A percentile compares a stretch with the other conserved stretches of the same genome.
phyloP scores from a whole-genome alignment of 92 coral and sea anemone genomes.

The Micromussa lordhowensis region DNA sequence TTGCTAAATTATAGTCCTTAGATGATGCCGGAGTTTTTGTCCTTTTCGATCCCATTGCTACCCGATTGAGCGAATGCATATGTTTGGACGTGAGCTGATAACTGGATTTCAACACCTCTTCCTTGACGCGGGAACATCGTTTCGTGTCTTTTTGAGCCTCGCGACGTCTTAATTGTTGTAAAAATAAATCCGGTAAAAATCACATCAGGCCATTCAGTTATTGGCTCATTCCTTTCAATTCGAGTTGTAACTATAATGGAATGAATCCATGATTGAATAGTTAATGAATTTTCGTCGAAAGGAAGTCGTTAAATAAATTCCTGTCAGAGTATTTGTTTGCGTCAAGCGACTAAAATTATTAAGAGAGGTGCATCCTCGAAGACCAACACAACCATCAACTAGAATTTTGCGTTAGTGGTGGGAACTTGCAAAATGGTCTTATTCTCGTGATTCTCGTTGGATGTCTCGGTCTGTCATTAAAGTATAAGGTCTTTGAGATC shows the following conservation, averaged over 20 bases:
- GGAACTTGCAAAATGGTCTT: not conserved
- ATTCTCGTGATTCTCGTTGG: not conserved
- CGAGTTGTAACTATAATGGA: conserved; percentile 9
- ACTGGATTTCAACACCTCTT: conserved; percentile 22
- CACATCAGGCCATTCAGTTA: not conserved
- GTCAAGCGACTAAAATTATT: not conserved
- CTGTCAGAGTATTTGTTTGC: conserved; percentile 15
- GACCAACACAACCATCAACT: not conserved
- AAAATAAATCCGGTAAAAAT: not conserved
- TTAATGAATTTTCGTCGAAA: conserved; percentile 16
- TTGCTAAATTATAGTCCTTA: not conserved
- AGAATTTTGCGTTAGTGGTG: not conserved
- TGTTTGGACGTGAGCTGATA: not conserved
- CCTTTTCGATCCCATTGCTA: not conserved
- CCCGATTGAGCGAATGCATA: conserved; percentile 17
- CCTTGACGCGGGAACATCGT: conserved; percentile 8
- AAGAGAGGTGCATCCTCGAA: not conserved
- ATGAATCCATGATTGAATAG: conserved; percentile 2
- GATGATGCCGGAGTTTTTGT: not conserved
- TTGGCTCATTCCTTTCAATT: not conserved
- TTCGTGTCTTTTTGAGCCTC: not conserved
- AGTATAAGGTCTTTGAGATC: not conserved
- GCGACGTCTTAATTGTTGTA: not conserved
- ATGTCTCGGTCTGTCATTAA: not conserved
- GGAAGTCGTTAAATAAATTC: conserved; percentile 34